Base-by-base conservation (phyloP, 1,140 invertebrate species). In the Tetranychus urticae region DNA sequence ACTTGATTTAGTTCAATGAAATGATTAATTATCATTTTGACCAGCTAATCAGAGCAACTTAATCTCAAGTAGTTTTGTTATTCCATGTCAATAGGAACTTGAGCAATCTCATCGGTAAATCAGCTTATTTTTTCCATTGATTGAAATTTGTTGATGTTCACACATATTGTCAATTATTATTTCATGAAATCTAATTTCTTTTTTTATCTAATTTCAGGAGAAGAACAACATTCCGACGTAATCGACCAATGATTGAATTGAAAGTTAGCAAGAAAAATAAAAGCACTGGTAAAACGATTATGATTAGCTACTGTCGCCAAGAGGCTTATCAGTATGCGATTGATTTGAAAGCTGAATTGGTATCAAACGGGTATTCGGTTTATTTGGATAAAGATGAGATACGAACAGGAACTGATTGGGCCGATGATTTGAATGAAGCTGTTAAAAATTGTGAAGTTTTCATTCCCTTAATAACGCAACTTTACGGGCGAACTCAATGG, bases 381-480 rank as follows among this genome's bases (percentile, higher is more conserved):
- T 76, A 72, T 64, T 61, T 75, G 6, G 74, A 76, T 69, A 72
- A 76, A 0, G 70, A 76, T 68, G 74, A 76, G 65, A 76, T 76
- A 34, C 68, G 70, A 59, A 69, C 67, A 35, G 74, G 73, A 31
- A 68, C 70, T 33, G 74, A 76, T 64, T 76, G 74, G 74, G 73
- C 75, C 60, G 74, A 76, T 65, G 71, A 72, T 7, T 64, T 76
- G 37, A 76, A 76, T 63, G 66, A 70, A 65, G 74, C 74, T 48
- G 72, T 76, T 56, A 72, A 69, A 52, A 69, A 70, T 57, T 75
- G 74, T 68, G 68, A 71, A 57, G 67, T 74, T n/a, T 76, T 76
- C 67, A 69, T 76, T 56, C 74, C 74, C 10, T 66, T 76, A 1
- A 70, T 76, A 8, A 75, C 74, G 34, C 69, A 68, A 8, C 66